phyloP scores from a whole-genome alignment of 2,113 vertebrate genomes.

The Emydocephalus ijimae region DNA sequence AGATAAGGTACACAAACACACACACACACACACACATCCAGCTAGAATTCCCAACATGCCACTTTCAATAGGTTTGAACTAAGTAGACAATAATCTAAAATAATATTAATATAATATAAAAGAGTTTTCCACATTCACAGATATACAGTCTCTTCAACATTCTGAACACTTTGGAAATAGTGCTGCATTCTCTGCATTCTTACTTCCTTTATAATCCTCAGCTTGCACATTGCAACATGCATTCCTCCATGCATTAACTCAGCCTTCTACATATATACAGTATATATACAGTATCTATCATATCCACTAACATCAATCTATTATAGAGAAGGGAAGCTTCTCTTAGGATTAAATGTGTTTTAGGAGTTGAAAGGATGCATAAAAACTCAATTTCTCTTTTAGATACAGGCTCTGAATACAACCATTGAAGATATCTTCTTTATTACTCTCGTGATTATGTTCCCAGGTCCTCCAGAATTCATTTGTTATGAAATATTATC shows the following conservation, averaged over 20 bases:
- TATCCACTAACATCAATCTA: not conserved
- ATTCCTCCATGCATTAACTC: too few species aligned
- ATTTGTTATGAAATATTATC: slow-evolving; percentile 17
- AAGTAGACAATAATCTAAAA: not conserved
- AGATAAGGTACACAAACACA: not conserved
- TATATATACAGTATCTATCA: not conserved
- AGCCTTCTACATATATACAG: not conserved
- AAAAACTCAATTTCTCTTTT: not conserved
- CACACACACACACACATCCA: not conserved
- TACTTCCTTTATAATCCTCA: not conserved
- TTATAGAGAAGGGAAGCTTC: not conserved
- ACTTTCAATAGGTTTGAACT: not conserved
- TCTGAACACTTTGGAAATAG: not conserved
- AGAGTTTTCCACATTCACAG: not conserved
- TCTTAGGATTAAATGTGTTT: not conserved
- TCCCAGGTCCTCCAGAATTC: slow-evolving; percentile 30
- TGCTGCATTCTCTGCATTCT: not conserved
- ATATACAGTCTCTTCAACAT: not conserved
- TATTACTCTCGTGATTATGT: slow-evolving; percentile 39
- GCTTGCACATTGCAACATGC: not conserved
- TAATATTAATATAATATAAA: not conserved
- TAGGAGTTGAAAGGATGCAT: not conserved
- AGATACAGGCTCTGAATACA: slow-evolving; percentile 23
- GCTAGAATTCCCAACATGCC: not conserved
- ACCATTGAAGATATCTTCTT: slow-evolving; percentile 20